phyloP scores from a whole-genome alignment of 2,113 vertebrate species.

The Recurvirostra avosetta region DNA sequence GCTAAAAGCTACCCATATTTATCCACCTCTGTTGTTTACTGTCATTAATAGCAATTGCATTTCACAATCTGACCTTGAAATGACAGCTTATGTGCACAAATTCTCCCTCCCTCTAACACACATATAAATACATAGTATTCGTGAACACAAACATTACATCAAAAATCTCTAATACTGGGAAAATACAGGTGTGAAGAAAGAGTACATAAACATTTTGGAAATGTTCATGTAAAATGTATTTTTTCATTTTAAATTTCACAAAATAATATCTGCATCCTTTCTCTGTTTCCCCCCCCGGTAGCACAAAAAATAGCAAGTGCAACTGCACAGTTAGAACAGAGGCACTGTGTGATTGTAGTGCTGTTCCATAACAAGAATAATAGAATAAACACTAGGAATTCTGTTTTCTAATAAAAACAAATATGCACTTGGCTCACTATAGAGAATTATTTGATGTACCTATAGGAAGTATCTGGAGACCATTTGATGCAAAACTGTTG shows the following conservation, averaged over 20 bases:
- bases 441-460: background rate
- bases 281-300: background rate
- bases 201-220: background rate
- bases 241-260: background rate
- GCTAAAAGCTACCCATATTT: slow-evolving; percentile 88
- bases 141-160: slow-evolving; percentile 53
- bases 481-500: background rate
- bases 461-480: background rate
- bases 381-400: background rate
- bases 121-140: background rate
- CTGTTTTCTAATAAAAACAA: slow-evolving; percentile 13
- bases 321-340: background rate
- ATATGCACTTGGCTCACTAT: background rate
- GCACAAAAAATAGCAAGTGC: background rate
- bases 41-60: slow-evolving; percentile 87
- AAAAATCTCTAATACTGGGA: background rate
- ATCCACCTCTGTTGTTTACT: slow-evolving; percentile 77
- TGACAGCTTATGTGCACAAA: slow-evolving; percentile 69
- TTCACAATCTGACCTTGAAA: slow-evolving; percentile 84
- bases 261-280: background rate
- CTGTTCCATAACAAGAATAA: background rate
- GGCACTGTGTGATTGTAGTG: background rate
- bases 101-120: slow-evolving; percentile 21
- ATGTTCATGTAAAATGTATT: background rate
- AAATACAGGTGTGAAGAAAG: background rate